Base-by-base conservation (phyloP, 2,113 vertebrate species). In the Leptosomus discolor region DNA sequence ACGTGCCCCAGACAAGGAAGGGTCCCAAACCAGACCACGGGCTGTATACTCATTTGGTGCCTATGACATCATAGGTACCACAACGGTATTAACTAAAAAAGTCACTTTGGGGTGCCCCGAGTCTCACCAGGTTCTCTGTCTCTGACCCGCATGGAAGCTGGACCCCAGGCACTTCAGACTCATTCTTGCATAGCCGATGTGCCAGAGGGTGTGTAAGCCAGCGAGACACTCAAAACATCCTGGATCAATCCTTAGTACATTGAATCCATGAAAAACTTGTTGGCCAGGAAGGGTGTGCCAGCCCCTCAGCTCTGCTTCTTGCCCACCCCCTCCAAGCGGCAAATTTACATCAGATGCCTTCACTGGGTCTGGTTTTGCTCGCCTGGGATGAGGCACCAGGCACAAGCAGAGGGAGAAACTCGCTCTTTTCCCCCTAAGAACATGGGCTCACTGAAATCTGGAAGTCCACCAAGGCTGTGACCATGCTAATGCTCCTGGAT, bases 371-470 rank as follows among this genome's bases (percentile, higher is more conserved):
- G 20, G 16, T 37, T 70, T 64, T 77, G 23, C 43, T 69, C 45
- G 48, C n/a, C 53, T 37, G 45, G n/a, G n/a, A 36, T 53, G 51
- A 36, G n/a, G 23, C 27, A 53, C 19, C 34, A 53, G 12, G 6
- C 26, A 61, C 8, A 34, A 51, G 53, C 51, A 22, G 26, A 7
- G 12, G 57, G 29, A 50, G 41, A 82, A 50, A 36, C 37, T 51
- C 13, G 27, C 15, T 77, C 14, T 64, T 39, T 63, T 50, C 23
- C 24, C 51, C n/a, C 24, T 54, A 19, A 36, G 12, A 43, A 11
- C 0, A 0, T 21, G 11, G 26, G 20, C 13, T 68, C 56, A 19
- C 14, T 45, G 29, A 57, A 45, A 57, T 46, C 37, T 45, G 37
- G 41, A 75, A 45, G 46, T 37, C 10, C 41, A 30, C 41, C 53